phyloP scores from a whole-genome alignment of 2,113 vertebrate genomes.

The Scolopax mira region DNA sequence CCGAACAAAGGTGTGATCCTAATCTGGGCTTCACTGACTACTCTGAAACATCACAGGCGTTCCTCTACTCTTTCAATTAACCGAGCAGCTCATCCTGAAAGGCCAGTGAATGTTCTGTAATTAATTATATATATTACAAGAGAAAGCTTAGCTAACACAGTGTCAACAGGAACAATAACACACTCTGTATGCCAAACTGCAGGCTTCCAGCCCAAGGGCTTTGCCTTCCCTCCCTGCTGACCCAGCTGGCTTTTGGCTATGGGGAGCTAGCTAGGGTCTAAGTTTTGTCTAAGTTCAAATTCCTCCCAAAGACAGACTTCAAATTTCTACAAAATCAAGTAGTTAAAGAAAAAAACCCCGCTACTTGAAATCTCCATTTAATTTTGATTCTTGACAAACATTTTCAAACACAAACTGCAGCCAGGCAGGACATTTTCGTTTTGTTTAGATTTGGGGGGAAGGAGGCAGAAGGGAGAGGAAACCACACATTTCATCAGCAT shows the following conservation, averaged over 20 bases:
- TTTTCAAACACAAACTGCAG: constrained; percentile 27
- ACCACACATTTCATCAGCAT: constrained; percentile 59
- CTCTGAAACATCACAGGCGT: neutral
- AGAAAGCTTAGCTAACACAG: neutral
- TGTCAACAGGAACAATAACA: constrained; percentile 21
- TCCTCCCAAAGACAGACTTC: neutral
- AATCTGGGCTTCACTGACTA: neutral
- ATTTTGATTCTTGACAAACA: constrained; percentile 27
- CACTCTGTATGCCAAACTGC: neutral
- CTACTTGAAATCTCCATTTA: constrained; percentile 25
- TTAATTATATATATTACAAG: constrained; percentile 20
- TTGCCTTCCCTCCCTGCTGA: neutral
- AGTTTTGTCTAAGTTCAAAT: neutral
- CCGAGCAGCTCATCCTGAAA: neutral
- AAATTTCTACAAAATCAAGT: constrained; percentile 17
- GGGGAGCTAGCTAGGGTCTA: neutral
- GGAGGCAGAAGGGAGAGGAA: constrained; percentile 37
- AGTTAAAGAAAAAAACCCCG: neutral
- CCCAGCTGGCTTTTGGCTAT: neutral
- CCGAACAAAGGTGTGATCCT: neutral
- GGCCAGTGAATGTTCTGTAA: neutral
- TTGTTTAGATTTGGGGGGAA: constrained; percentile 48
- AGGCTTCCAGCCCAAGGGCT: neutral
- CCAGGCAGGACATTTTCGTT: neutral
- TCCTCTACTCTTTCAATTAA: neutral